phyloP scores from a whole-genome alignment of 2,797 vertebrate species.

The Anas bahamensis region DNA sequence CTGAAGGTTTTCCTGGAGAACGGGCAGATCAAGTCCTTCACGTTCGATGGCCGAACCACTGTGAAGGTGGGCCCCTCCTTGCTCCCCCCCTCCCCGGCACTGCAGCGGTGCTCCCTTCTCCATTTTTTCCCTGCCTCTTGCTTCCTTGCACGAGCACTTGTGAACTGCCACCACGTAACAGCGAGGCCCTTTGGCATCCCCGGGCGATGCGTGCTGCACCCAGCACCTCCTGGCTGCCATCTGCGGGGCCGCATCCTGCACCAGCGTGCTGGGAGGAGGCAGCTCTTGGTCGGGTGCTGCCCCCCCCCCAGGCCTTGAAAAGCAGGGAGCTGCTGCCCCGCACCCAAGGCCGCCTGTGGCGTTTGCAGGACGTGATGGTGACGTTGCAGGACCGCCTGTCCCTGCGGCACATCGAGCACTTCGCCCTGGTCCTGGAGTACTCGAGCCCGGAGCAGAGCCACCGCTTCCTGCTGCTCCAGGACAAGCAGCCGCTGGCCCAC shows the following conservation, averaged over 20 bases:
- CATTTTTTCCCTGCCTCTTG: background rate
- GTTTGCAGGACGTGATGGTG: constrained; percentile 92
- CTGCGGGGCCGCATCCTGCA: background rate
- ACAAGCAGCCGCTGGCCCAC: constrained; percentile 95
- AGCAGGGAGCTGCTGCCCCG: background rate
- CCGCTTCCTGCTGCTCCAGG: constrained; percentile 93
- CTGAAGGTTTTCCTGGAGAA: constrained; percentile 99
- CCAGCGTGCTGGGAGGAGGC: background rate
- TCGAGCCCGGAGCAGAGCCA: constrained; percentile 92
- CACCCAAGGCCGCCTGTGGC: background rate
- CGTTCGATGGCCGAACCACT: constrained; percentile 97
- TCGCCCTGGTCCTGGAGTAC: constrained; percentile 95
- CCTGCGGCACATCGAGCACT: constrained; percentile 96
- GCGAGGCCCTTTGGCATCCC: background rate
- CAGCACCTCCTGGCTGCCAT: background rate
- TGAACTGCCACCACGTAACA: background rate
- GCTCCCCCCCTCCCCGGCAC: accelerated
- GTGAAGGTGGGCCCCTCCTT: constrained; percentile 85
- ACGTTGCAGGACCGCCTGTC: constrained; percentile 97
- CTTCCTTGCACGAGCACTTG: background rate
- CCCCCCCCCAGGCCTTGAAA: background rate
- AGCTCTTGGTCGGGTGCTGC: background rate
- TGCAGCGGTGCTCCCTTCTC: accelerated
- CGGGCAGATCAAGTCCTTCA: constrained; percentile 99
- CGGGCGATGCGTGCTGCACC: background rate